Base-by-base conservation (phyloP, 2,113 vertebrate genomes). In the Australoheros scitulus region DNA sequence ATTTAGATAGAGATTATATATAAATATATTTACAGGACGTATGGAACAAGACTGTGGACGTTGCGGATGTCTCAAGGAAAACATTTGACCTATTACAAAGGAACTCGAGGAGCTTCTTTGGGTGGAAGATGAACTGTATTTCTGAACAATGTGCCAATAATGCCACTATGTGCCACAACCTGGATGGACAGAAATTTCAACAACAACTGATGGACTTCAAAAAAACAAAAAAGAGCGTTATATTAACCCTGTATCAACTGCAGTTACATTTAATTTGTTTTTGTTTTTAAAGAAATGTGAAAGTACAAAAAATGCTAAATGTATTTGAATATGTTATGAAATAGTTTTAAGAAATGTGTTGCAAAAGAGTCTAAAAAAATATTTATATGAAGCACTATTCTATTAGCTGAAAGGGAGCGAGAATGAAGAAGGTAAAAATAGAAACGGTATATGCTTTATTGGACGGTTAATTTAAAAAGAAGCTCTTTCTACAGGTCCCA, bases 131-230 rank as follows among this genome's bases (percentile, higher is more conserved):
- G 95, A 95, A 96, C 95, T 95, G 92, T 92, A 96, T 96, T 96
- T 96, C 94, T 96, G 97, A 98, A 97, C 97, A 97, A 95, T 97
- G 97, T 99, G 98, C 98, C 98, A 98, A 99, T 97, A 97, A 99
- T 96, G 97, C 98, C 98, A 97, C 95, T 97, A 99, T 98, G 98
- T 99, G 98, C 98, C 98, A 99, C 95, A 97, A 95, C 96, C 94
- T 87, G 96, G 96, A 94, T 94, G 90, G 94, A 92, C 91, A 90
- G 95, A 94, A 93, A 89, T 87, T 89, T 89, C 89, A 88, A 92
- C 80, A 80, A 91, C 87, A 80, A 91, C 87, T 76, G 89, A 95
- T 87, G 93, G 93, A 95, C 91, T 90, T 81, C 83, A 94, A 60
- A 50, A 70, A 70, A 70, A 17, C 91, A 72, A 56, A 68, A 90